These are phyloP conservation scores for Osmoderma eremita DNA, from an alignment of 2,888 invertebrate genomes.

Conservation along the genomic window DNA sequence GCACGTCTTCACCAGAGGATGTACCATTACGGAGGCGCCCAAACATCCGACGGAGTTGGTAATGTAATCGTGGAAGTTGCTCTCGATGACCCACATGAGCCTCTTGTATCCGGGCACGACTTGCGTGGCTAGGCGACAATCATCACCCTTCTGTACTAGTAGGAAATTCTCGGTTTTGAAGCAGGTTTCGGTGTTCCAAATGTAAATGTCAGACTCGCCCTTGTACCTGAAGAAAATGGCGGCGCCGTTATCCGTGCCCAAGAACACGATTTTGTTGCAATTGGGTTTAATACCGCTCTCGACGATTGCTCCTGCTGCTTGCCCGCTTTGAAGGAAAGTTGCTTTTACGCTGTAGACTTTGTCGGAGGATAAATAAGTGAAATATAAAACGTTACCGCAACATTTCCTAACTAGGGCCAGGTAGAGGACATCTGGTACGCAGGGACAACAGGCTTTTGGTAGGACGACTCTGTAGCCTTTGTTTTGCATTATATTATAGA, in stretches of 20 bases:
- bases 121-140: conserved; percentile 69
- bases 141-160: conserved; percentile 66
- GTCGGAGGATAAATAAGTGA: conserved; percentile 73
- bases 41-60: conserved; percentile 69
- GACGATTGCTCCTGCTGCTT: conserved; percentile 65
- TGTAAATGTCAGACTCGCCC: conserved; percentile 68
- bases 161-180: conserved; percentile 65
- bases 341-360: conserved; percentile 74
- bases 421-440: conserved; percentile 73
- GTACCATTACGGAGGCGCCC: conserved; percentile 70
- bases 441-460: conserved; percentile 66
- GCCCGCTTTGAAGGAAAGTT: conserved; percentile 70
- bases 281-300: conserved; percentile 69
- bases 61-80: conserved; percentile 74
- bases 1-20: conserved; percentile 68
- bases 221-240: conserved; percentile 71
- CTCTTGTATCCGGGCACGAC: conserved; percentile 69
- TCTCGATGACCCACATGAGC: conserved; percentile 70
- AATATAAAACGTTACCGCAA: conserved; percentile 69
- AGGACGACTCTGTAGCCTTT: conserved; percentile 73
- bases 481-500: conserved; percentile 72
- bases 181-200: conserved; percentile 68
- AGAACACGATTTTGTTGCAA: conserved; percentile 66
- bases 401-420: conserved; percentile 70
- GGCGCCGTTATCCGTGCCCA: conserved; percentile 72